Percentiles rank a stretch among this genome's conserved stretches.
These are phyloP conservation scores for Sternarchorhynchus goeldii DNA, from an alignment of 2,797 vertebrate genomes.

Conservation along the genomic window DNA sequence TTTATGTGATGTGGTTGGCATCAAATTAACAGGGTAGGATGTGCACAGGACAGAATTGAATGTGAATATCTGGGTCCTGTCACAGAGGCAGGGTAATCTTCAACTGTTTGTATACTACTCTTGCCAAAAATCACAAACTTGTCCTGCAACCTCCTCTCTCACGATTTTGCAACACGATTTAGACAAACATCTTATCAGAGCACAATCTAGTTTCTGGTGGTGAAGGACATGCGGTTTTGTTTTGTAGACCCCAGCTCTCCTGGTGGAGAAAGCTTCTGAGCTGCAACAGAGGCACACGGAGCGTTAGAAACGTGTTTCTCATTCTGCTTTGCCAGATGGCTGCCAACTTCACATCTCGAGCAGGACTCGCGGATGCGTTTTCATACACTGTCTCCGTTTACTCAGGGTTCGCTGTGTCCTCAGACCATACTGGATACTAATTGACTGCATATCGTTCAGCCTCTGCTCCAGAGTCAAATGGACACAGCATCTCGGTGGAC, in stretches of 20 bases:
- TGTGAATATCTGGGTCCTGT: background rate
- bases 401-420: constrained; percentile 51
- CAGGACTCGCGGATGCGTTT: constrained; percentile 45
- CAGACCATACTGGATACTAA: constrained; percentile 54
- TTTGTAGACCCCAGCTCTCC: constrained; percentile 42
- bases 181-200: constrained; percentile 54
- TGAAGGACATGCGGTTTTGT: constrained; percentile 43
- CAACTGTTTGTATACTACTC: background rate
- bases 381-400: constrained; percentile 54
- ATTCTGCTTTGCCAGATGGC: constrained; percentile 53
- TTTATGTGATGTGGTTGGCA: background rate
- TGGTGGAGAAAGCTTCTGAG: constrained; percentile 44
- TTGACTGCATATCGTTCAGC: constrained; percentile 56
- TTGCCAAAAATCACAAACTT: constrained; percentile 32
- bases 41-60: background rate
- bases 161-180: constrained; percentile 43
- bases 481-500: constrained; percentile 47
- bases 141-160: constrained; percentile 31
- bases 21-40: background rate
- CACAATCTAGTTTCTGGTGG: constrained; percentile 39
- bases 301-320: constrained; percentile 58
- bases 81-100: background rate
- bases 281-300: constrained; percentile 46
- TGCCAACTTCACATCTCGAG: constrained; percentile 46
- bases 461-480: constrained; percentile 45